Percentiles rank a stretch among this genome's conserved stretches.
phyloP scores from a whole-genome alignment of 1,140 invertebrate species.

The Drosophila sturtevanti region DNA sequence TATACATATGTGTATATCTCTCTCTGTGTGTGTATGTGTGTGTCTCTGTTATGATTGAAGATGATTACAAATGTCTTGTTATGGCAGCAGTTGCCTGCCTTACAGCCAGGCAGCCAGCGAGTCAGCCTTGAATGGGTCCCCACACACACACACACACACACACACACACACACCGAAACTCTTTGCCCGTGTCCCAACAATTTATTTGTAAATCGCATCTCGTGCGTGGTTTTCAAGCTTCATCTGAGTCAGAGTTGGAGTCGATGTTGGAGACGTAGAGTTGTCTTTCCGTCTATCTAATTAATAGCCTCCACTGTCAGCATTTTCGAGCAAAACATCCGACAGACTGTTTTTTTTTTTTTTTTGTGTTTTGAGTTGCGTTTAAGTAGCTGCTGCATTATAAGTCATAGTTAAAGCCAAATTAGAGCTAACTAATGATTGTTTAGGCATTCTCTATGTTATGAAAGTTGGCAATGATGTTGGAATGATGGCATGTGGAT shows the following conservation, averaged over 20 bases:
- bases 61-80: constrained; percentile 78
- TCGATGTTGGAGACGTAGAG: neutral
- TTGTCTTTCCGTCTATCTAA: constrained; percentile 63
- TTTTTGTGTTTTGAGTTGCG: constrained; percentile 35
- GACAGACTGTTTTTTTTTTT: constrained; percentile 13
- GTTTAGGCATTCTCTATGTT: constrained; percentile 23
- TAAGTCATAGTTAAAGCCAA: constrained; percentile 51
- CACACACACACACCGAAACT: no score
- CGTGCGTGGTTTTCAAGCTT: constrained; percentile 45
- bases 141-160: no score
- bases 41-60: constrained; percentile 71
- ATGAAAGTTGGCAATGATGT: neutral
- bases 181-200: constrained; percentile 21
- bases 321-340: constrained; percentile 70
- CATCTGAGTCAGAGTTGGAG: constrained; percentile 30
- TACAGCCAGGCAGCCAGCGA: constrained; percentile 4
- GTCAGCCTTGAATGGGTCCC: no score
- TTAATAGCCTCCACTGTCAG: constrained; percentile 73
- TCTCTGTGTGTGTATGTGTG: constrained; percentile 41
- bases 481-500: constrained; percentile 1
- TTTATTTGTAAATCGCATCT: constrained; percentile 36
- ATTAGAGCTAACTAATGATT: constrained; percentile 55
- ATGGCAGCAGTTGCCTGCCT: constrained; percentile 45
- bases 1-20: constrained; percentile 7
- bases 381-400: constrained; percentile 58